Percentiles rank a stretch among this genome's conserved stretches.
phyloP scores from a whole-genome alignment of 2,113 vertebrate genomes.

The Benitochromis conjunctus region DNA sequence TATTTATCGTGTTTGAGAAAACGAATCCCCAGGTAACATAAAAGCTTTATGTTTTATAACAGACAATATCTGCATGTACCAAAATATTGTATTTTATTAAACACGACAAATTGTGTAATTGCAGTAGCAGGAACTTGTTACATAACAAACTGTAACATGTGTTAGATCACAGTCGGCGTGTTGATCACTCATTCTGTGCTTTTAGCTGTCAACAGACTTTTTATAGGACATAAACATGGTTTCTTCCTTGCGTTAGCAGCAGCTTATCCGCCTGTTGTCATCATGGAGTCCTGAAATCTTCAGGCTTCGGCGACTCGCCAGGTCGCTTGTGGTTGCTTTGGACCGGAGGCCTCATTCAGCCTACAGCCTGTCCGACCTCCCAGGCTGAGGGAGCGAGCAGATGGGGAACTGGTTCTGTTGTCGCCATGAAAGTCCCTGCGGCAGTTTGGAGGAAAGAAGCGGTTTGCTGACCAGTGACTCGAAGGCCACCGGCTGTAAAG shows the following conservation, averaged over 20 bases:
- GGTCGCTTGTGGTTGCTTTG: constrained; percentile 6
- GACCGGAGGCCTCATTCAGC: not conserved
- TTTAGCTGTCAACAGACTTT: not conserved
- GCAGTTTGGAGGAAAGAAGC: constrained; percentile 61
- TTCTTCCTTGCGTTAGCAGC: not conserved
- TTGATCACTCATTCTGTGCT: not conserved
- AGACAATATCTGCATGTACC: not conserved
- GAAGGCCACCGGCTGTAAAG: not conserved
- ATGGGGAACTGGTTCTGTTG: constrained; percentile 75
- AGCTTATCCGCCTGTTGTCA: not conserved
- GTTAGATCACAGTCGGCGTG: not conserved
- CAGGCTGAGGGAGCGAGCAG: constrained; percentile 24
- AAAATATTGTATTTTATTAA: not conserved
- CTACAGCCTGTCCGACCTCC: constrained; percentile 1
- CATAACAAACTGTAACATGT: not conserved
- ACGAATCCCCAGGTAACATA: not conserved
- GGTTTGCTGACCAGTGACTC: constrained; percentile 52
- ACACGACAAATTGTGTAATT: not conserved
- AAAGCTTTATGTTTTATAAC: not conserved
- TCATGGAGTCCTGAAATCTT: constrained; percentile 46
- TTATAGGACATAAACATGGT: not conserved
- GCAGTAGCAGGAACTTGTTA: not conserved
- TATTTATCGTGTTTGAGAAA: not conserved
- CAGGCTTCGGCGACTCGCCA: not conserved
- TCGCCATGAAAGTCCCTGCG: constrained; percentile 34